Evolutionary conservation across 2,888 invertebrate genomes (phyloP).

Genomic region (Chymomyza amoena): DNA sequence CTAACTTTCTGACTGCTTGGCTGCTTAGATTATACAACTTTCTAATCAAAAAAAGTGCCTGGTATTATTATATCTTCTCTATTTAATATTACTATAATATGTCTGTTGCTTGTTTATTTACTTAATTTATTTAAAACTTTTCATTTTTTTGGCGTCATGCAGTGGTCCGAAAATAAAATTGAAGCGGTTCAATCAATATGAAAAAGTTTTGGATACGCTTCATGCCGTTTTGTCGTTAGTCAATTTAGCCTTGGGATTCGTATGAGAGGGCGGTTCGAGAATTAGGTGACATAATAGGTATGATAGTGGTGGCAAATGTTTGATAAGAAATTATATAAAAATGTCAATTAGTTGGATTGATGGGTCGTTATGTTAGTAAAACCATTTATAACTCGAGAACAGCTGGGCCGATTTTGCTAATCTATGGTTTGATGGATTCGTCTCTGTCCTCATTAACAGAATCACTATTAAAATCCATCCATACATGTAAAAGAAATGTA

Average conservation of each 20-base stretch:
- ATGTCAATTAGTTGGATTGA: too few species aligned
- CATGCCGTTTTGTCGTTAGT: neutral
- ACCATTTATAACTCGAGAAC: too few species aligned
- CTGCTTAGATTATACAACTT: slow-evolving; percentile 65
- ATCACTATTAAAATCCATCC: too few species aligned
- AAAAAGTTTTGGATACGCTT: slow-evolving; percentile 1
- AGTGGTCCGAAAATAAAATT: slow-evolving; percentile 18
- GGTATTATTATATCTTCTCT: slow-evolving; percentile 10
- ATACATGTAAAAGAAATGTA: too few species aligned
- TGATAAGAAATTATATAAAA: neutral
- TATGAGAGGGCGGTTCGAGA: neutral
- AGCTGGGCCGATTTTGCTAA: too few species aligned
- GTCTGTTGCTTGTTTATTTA: slow-evolving; percentile 14
- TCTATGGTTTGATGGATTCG: too few species aligned
- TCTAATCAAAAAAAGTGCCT: slow-evolving; percentile 57
- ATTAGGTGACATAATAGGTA: too few species aligned
- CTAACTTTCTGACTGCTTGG: slow-evolving; percentile 34
- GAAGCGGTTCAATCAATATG: slow-evolving; percentile 47
- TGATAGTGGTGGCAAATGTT: neutral
- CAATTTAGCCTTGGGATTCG: neutral
- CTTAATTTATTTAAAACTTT: slow-evolving; percentile 15
- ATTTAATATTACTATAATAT: slow-evolving; percentile 14
- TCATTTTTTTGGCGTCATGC: slow-evolving; percentile 42
- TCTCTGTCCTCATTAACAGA: too few species aligned
- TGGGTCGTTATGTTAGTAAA: too few species aligned